Evolutionary conservation across 2,888 invertebrate genomes (phyloP).

Genomic region (Hylaea fasciaria): DNA sequence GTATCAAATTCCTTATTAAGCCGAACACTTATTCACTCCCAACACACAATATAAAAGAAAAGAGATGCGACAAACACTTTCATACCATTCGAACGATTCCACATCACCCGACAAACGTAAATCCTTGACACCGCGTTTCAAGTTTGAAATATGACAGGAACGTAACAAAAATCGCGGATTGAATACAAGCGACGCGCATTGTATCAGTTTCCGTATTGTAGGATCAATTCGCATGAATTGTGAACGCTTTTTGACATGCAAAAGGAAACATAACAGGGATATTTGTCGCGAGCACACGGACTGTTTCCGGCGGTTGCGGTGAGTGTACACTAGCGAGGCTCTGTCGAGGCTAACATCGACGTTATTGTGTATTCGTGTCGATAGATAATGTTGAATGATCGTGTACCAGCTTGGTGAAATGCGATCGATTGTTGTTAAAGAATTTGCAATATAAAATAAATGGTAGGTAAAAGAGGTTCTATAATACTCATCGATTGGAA

Average conservation of each 20-base stretch:
- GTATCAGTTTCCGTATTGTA: constrained; percentile 67
- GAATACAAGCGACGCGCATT: constrained; percentile 63
- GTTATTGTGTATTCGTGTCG: constrained; percentile 2
- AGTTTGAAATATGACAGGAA: constrained; percentile 27
- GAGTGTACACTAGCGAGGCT: constrained; percentile 37
- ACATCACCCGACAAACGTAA: constrained; percentile 23
- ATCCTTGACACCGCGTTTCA: constrained; percentile 16
- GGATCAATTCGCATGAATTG: constrained; percentile 73
- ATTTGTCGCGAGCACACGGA: constrained; percentile 65
- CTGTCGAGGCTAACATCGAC: constrained; percentile 7
- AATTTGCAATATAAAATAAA: not conserved
- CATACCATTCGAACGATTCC: not conserved
- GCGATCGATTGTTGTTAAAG: not conserved
- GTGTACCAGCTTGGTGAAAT: not conserved
- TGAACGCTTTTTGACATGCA: constrained; percentile 74
- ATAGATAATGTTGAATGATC: constrained; percentile 5
- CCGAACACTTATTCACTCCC: too few relatives aligned
- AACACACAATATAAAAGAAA: too few relatives aligned
- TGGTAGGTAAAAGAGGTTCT: too few relatives aligned
- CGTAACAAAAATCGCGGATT: constrained; percentile 54
- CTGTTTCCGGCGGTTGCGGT: constrained; percentile 45
- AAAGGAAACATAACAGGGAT: constrained; percentile 71
- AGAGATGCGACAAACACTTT: not conserved
- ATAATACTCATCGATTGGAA: too few relatives aligned
- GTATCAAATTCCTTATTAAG: too few relatives aligned